phyloP scores from a whole-genome alignment of 2,113 vertebrate species.

The Columba livia region DNA sequence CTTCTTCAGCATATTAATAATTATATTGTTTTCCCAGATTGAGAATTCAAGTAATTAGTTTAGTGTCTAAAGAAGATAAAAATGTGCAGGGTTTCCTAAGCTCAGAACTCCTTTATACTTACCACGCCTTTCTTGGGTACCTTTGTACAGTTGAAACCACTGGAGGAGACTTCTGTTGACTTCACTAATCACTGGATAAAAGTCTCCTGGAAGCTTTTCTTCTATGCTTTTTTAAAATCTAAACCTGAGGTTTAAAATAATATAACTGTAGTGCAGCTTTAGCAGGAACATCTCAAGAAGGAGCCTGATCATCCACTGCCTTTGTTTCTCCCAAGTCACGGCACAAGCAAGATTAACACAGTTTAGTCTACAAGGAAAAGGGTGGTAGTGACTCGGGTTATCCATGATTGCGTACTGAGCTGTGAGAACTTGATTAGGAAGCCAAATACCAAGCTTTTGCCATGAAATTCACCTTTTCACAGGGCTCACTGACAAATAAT shows the following conservation, averaged over 20 bases:
- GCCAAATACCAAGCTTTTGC: neutral
- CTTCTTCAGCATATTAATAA: neutral
- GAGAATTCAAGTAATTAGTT: neutral
- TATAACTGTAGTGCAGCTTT: neutral
- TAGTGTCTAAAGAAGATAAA: neutral
- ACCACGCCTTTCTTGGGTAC: neutral
- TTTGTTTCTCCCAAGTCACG: neutral
- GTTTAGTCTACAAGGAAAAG: neutral
- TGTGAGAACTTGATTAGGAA: constrained; percentile 3
- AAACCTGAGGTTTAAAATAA: neutral
- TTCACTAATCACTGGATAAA: neutral
- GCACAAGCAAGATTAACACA: neutral
- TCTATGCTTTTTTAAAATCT: neutral
- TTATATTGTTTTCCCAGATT: neutral
- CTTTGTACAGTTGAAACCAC: neutral
- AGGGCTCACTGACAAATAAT: neutral
- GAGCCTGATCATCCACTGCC: neutral
- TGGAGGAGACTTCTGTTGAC: neutral
- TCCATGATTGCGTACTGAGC: neutral
- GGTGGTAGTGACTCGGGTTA: neutral
- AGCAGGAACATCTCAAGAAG: neutral
- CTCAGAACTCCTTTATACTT: neutral
- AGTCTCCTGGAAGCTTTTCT: neutral
- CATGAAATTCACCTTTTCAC: neutral
- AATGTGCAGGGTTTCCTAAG: neutral